A percentile compares a stretch with the other conserved stretches of the same genome.
These are phyloP conservation scores for Ophion costatus DNA, from an alignment of 2,888 invertebrate genomes.

Conservation along the genomic window DNA sequence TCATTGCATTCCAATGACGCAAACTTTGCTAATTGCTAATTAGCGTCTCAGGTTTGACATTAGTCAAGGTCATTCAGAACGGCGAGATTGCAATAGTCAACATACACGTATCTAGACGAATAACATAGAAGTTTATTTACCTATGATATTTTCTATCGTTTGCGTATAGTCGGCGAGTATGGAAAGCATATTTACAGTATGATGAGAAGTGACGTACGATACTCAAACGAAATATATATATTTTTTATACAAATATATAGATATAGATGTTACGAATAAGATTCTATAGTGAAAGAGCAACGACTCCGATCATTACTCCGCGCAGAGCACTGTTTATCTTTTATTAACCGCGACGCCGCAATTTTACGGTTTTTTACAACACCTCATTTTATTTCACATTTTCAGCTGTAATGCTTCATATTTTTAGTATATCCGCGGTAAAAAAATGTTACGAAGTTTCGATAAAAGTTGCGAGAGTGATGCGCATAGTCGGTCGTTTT, in stretches of 20 bases:
- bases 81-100: constrained; percentile 1
- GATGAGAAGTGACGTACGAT: constrained; percentile 6
- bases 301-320: neutral
- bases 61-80: constrained; percentile 50
- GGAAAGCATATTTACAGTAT: constrained; percentile 74
- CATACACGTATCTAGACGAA: neutral
- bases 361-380: neutral
- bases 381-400: constrained; percentile 3
- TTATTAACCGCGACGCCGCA: neutral
- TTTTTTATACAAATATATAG: constrained; percentile 1
- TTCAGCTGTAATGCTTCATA: neutral
- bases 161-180: constrained; percentile 71
- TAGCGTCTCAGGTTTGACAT: constrained; percentile 48
- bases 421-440: neutral
- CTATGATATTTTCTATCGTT: constrained; percentile 75
- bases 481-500: constrained; percentile 45
- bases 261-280: constrained; percentile 20
- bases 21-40: constrained; percentile 7
- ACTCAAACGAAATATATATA: neutral
- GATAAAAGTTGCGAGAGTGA: constrained; percentile 23
- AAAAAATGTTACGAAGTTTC: constrained; percentile 49
- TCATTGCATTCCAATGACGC: neutral
- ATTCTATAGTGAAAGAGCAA: neutral
- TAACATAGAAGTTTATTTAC: constrained; percentile 68
- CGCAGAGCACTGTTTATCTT: neutral